Conservation (phyloP, 2,113 vertebrate species). For the Megaptera novaeangliae region DNA sequence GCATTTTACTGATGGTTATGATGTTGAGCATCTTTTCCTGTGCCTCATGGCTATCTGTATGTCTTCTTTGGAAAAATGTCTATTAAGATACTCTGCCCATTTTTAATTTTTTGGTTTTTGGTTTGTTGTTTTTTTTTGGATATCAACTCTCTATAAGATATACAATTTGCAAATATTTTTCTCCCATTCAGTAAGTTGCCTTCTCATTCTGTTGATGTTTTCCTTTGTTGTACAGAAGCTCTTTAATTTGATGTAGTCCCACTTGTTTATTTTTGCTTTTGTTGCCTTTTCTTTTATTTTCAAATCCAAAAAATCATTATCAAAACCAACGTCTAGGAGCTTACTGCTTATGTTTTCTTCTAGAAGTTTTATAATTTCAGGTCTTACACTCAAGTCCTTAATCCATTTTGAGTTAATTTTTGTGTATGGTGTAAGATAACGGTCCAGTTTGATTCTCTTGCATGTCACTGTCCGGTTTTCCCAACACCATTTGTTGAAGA, state of each 20-base stretch:
- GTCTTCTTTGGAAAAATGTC: not conserved
- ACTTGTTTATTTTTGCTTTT: not conserved
- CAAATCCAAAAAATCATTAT: not conserved
- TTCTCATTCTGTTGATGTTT: not conserved
- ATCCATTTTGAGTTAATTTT: not conserved
- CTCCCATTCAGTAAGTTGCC: not conserved
- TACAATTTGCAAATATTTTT: not conserved
- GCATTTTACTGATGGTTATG: not conserved
- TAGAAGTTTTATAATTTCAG: not conserved
- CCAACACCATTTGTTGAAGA: not conserved
- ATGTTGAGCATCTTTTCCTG: not conserved
- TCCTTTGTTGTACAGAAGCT: not conserved
- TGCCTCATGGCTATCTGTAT: not conserved
- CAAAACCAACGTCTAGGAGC: not conserved
- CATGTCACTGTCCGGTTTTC: not conserved
- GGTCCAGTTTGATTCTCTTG: not conserved
- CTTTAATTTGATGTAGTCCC: not conserved
- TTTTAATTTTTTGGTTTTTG: not conserved
- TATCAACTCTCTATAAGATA: not conserved
- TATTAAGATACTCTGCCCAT: not conserved
- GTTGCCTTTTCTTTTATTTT: not conserved
- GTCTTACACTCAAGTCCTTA: not conserved
- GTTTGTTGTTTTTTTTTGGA: not conserved
- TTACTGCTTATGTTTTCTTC: not conserved
- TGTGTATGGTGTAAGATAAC: not conserved